A percentile compares a stretch with the other conserved stretches of the same genome.
Conservation (phyloP, 1,140 invertebrate species). For the Aphaenogaster floridana region DNA sequence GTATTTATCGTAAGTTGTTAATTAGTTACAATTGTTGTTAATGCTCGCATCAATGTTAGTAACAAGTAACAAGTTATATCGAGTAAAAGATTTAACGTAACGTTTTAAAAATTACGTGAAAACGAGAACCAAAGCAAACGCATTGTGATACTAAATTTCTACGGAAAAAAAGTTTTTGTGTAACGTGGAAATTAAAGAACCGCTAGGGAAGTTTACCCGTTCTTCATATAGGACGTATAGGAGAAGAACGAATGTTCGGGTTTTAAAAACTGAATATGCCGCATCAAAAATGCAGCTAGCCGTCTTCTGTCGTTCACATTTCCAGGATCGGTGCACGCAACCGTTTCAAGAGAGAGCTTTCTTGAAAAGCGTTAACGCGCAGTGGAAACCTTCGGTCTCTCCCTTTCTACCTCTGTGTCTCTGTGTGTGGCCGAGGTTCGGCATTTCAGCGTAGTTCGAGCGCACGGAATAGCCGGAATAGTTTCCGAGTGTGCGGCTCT, state of each 20-base stretch:
- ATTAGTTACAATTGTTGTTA: background rate
- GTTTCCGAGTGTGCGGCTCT: conserved; percentile 56
- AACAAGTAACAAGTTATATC: background rate
- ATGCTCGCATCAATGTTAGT: background rate
- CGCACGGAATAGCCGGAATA: conserved; percentile 53
- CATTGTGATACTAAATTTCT: background rate
- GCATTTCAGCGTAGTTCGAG: conserved; percentile 40
- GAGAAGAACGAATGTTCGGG: background rate
- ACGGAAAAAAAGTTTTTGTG: background rate
- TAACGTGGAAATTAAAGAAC: conserved; percentile 26
- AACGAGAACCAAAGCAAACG: background rate
- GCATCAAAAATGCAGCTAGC: background rate
- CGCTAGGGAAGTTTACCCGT: background rate
- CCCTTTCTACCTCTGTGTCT: conserved; percentile 18
- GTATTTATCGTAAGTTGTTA: background rate
- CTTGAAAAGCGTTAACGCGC: conserved; percentile 37
- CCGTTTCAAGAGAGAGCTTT: conserved; percentile 23
- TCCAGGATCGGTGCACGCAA: conserved; percentile 9
- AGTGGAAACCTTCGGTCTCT: background rate
- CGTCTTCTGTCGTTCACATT: conserved; percentile 8
- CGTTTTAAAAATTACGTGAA: background rate
- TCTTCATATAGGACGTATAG: background rate
- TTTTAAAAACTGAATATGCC: conserved; percentile 14
- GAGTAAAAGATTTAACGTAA: background rate
- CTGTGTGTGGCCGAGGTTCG: conserved; percentile 23